Evolutionary conservation across 2,113 vertebrate genomes (phyloP), one percentile per base, ranked within the genome.

Genomic region (Heterocephalus glaber): DNA sequence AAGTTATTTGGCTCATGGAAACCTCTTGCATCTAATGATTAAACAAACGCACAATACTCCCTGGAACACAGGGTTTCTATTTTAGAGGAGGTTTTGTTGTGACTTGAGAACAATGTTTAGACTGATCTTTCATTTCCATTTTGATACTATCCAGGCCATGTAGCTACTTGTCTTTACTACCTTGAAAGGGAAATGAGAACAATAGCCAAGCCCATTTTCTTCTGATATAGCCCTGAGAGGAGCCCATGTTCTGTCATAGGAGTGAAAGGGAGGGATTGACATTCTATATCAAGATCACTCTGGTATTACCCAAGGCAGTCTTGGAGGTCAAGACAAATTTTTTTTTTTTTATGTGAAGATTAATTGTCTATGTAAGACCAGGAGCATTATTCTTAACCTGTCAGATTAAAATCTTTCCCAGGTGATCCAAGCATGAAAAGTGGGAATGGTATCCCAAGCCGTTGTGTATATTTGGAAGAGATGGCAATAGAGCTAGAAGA

Each of bases 381-480:
- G 49, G 83, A 76, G 28, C 47, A 47, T 92, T 89, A 49, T 85
- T 74, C 52, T 91, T 96, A 91, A 97, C 89, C 83, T 95, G 35
- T 41, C 72, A 83, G 72, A 85, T 92, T 93, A 74, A 96, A 96
- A 95, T 52, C 28, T 80, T 80, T 72, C 60, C 9, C 91, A 99
- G 99, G 99, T 97, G 99, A 99, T 74, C 99, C 99, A 65, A 99
- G 99, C 98, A 97, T 99, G 98, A 99, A 99, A 97, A 99, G 99
- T 1, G 99, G 99, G 60, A 99, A 99, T 88, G 99, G 99, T 47
- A 99, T 99, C 95, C 99, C 99, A 0, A 99, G 98, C 1, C 99
- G 99, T 33, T 99, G 99, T 63, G 99, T 99, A 26, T 99, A 99
- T 92, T 97, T 99, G 98, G 99, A 99, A 93, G 99, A 99, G 95